Evolutionary conservation across 2,888 invertebrate species (phyloP).

Genomic region (Cosmia pyralina): DNA sequence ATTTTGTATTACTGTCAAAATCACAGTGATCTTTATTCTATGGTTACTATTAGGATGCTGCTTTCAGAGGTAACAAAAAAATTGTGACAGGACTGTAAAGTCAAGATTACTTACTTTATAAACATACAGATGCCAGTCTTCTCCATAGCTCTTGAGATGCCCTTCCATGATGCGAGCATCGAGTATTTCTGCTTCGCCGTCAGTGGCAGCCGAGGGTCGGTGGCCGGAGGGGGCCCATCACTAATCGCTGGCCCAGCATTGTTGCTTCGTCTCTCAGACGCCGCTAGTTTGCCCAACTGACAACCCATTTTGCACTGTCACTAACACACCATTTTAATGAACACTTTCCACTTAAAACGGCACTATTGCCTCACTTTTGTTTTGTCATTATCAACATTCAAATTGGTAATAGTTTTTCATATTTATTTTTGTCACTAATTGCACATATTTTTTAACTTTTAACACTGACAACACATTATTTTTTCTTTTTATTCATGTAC

Average conservation of each 20-base stretch:
- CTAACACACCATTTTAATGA: conserved; percentile 60
- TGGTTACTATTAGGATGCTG: too few species aligned
- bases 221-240: conserved; percentile 92
- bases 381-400: conserved; percentile 45
- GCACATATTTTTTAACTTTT: conserved; percentile 24
- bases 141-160: conserved; percentile 96
- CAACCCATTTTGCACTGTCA: conserved; percentile 91
- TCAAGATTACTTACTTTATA: conserved; percentile 93
- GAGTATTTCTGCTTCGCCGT: conserved; percentile 96
- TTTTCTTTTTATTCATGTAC: conserved; percentile 20
- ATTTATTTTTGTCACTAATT: conserved; percentile 34
- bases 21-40: not conserved
- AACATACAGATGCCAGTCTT: conserved; percentile 97
- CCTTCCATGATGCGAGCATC: conserved; percentile 97
- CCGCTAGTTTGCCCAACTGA: conserved; percentile 93
- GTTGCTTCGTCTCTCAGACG: conserved; percentile 87
- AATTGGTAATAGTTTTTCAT: conserved; percentile 31
- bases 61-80: not conserved
- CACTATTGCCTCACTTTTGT: conserved; percentile 22
- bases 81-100: not conserved
- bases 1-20: not conserved
- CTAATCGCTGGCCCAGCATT: conserved; percentile 83
- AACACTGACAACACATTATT: conserved; percentile 25
- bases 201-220: conserved; percentile 94
- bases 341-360: conserved; percentile 48